phyloP scores from a whole-genome alignment of 2,797 vertebrate species.

The Mus spretus region DNA sequence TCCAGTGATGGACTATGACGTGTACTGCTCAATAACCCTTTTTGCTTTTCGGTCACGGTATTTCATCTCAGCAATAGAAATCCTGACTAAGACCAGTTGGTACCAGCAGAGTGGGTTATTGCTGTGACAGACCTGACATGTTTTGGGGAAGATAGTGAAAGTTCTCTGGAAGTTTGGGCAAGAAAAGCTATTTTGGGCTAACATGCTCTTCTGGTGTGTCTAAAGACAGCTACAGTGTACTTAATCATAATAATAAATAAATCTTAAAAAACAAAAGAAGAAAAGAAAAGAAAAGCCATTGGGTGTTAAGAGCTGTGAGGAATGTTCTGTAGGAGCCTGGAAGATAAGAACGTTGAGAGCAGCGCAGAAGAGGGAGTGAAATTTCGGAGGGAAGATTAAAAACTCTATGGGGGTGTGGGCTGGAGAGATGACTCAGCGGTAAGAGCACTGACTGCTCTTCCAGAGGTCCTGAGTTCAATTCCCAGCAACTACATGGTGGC shows the following conservation, averaged over 20 bases:
- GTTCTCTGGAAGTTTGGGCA: neutral
- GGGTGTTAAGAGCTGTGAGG: neutral
- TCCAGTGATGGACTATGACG: neutral
- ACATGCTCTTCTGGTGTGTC: too few species aligned
- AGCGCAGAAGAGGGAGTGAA: neutral
- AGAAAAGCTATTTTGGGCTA: neutral
- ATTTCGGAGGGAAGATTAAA: neutral
- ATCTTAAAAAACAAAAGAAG: too few species aligned
- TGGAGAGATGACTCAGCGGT: too few species aligned
- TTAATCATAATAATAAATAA: too few species aligned
- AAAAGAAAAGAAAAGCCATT: neutral
- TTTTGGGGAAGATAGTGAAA: neutral
- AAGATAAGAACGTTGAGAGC: neutral
- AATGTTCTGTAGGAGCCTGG: neutral
- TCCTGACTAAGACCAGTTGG: neutral
- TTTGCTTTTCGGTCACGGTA: neutral
- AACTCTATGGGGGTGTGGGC: neutral
- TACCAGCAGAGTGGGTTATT: neutral
- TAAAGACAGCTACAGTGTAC: too few species aligned
- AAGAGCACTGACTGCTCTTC: too few species aligned
- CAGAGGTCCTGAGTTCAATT: too few species aligned
- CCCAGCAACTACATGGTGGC: too few species aligned
- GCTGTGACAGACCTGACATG: neutral
- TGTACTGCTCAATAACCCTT: neutral
- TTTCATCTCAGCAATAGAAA: neutral